Evolutionary conservation across 2,888 invertebrate genomes (phyloP), one percentile per base, ranked within the genome.

Genomic region (Diarsia dahlii): DNA sequence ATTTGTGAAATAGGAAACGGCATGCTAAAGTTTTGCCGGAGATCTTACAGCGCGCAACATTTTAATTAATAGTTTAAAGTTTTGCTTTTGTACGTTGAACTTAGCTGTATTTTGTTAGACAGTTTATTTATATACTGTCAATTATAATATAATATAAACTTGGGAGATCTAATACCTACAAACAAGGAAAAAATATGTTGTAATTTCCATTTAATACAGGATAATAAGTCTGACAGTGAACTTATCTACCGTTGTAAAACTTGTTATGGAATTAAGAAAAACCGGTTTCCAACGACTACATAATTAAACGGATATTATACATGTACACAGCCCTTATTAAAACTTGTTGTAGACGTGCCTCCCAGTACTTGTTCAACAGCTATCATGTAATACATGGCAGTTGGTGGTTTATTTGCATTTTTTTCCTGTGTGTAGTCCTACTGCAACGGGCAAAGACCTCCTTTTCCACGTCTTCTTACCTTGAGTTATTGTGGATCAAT

Each of bases 301-400:
- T 88, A 84, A 56, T 39, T 50, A 48, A n/a, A 89, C 76, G 81
- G 58, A 87, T 90, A 23, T 60, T 72, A 23, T 23, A 56, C 56
- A 56, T 15, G 23, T 58, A 46, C 60, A 39, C 62, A 54, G 75
- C n/a, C 39, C 48, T 39, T 63, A 76, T 63, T 63, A 82, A 76
- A 77, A 63, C 62, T 63, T 56, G 48, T 56, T 39, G 74, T 82
- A 83, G 67, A 76, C 58, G 71, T 72, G 23, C 62, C 71, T 71
- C 34, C 79, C 76, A 67, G 69, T 76, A 63, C 28, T 66, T 71
- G 72, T 63, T 72, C 23, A 15, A 58, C 46, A 56, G 70, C 50
- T 56, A 58, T 60, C 28, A 52, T 62, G 54, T 58, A 52, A 52
- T 58, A 34, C 13, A n/a, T 78, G 5, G n/a, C 28, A 20, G 5